Evolutionary conservation across 2,888 invertebrate species (phyloP), one percentile per base, ranked within the genome.

Genomic region (Nectonema munidae): DNA sequence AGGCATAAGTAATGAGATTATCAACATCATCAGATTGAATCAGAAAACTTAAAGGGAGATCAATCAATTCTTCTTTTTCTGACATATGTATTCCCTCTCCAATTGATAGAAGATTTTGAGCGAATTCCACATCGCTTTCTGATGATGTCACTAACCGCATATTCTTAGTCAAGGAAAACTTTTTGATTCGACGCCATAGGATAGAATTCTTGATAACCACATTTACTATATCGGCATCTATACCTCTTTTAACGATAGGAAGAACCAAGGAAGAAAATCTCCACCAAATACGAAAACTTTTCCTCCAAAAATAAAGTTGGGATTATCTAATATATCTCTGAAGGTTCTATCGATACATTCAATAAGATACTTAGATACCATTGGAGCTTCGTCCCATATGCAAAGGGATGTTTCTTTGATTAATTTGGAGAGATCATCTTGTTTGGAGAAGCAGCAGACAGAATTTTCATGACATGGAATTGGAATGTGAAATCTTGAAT

Each of bases 401-500:
- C 42, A 30, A 3, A 46, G 20, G 6, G 40, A 16, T 2, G 33
- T 18, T 5, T 40, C 35, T n/a, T 29, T 18, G 9, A 45, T 11
- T 35, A 38, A n/a, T 35, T 32, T 11, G 11, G 5, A 5, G 13
- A 37, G 11, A 9, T n/a, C 38, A 32, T 13, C 9, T 38, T 6
- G 9, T 9, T 6, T 11, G 19, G 38, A 36, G 18, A 28, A 18
- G 36, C 18, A 6, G 36, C 36, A 36, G 17, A 17, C 21, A 5
- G 21, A 13, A 36, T n/a, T 36, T n/a, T 35, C 17, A 32, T 46
- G 45, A 2, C 48, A 42, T 2, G 15, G 20, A 14, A 45, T 43
- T 19, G 2, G 6, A 30, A 30, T 44, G 43, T 3, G 44, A 19
- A 57, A 45, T 19, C 46, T 44, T 9, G 50, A 51, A 48, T 57